A percentile compares a stretch with the other conserved stretches of the same genome.
Evolutionary conservation across 2,797 vertebrate species (phyloP).

Genomic region (Amblyraja radiata): DNA sequence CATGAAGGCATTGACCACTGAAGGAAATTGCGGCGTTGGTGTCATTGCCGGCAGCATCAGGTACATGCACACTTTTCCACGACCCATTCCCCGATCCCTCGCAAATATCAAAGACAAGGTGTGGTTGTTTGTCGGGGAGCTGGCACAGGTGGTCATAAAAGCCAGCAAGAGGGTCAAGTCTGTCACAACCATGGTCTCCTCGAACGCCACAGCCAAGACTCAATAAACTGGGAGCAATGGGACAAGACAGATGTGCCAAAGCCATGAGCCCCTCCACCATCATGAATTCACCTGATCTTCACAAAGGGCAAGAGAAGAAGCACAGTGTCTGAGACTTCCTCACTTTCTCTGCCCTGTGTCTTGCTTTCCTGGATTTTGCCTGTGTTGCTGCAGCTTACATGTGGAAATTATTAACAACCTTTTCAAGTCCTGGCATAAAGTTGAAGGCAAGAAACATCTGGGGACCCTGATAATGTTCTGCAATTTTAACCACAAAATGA

Average conservation of each 20-base stretch:
- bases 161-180: background rate
- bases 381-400: background rate
- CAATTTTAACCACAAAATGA: background rate
- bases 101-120: no score
- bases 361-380: background rate
- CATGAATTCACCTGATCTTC: background rate
- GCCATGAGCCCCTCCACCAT: background rate
- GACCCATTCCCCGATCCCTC: no score
- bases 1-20: no score
- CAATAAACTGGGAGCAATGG: background rate
- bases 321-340: background rate
- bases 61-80: no score
- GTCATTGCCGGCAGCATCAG: no score
- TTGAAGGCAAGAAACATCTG: background rate
- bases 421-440: background rate
- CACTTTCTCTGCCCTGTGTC: no score
- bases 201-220: background rate
- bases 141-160: background rate
- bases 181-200: background rate
- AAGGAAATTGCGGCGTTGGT: no score
- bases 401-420: background rate
- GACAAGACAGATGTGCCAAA: background rate
- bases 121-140: background rate
- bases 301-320: background rate
- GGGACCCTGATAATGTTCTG: background rate